phyloP scores from a whole-genome alignment of 2,797 vertebrate species.

The Tarsius wallacei region DNA sequence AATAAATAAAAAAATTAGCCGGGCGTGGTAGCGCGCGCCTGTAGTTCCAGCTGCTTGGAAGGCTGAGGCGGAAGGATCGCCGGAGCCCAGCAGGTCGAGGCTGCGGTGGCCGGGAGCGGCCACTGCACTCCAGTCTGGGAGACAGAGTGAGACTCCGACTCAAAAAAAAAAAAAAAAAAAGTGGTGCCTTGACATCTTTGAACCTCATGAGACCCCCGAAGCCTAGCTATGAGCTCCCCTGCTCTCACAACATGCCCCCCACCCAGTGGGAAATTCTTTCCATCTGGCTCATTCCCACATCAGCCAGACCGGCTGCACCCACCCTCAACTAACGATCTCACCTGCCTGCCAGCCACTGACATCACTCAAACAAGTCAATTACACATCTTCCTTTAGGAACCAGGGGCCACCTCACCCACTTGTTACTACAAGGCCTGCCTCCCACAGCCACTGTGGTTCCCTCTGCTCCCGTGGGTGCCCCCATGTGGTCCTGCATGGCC shows the following conservation, averaged over 20 bases:
- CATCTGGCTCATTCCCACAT: accelerated
- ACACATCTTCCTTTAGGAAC: background rate
- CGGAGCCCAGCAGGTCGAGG: background rate
- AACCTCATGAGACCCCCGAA: background rate
- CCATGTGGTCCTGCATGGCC: accelerated
- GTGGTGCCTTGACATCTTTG: background rate
- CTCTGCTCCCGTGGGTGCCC: background rate
- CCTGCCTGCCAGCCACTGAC: background rate
- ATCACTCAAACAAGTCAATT: background rate
- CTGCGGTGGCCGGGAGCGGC: background rate
- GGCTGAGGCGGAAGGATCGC: background rate
- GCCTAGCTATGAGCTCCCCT: background rate
- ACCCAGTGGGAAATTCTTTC: background rate
- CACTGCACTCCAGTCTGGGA: background rate
- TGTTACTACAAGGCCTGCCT: background rate
- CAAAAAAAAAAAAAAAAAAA: background rate
- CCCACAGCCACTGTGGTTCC: background rate
- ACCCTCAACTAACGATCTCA: background rate
- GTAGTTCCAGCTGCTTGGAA: background rate
- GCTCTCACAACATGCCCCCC: accelerated
- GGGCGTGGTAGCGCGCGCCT: background rate
- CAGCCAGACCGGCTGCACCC: background rate
- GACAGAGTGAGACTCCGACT: background rate
- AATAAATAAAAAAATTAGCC: background rate
- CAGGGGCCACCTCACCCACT: background rate